Evolutionary conservation across 2,113 vertebrate species (phyloP).

Genomic region (Raja brachyura): DNA sequence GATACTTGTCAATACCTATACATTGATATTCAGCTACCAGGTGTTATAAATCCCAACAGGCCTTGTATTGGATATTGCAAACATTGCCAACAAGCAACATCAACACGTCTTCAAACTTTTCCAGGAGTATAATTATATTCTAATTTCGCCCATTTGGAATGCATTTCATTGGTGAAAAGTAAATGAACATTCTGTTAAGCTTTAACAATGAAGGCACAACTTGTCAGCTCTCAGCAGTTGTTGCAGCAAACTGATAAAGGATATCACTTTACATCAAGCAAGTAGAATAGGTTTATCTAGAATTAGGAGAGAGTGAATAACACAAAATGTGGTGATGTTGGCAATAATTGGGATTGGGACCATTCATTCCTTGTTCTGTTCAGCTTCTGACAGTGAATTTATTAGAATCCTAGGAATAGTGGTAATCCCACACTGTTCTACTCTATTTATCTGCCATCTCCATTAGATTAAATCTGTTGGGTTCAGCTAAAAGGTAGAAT

Average conservation of each 20-base stretch:
- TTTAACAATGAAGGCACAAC: constrained; percentile 45
- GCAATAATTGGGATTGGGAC: constrained; percentile 53
- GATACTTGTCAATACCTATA: constrained; percentile 52
- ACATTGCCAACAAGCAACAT: constrained; percentile 44
- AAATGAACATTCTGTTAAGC: constrained; percentile 48
- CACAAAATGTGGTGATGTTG: constrained; percentile 55
- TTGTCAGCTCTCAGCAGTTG: constrained; percentile 49
- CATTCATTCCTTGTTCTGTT: constrained; percentile 51
- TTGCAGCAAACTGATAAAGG: constrained; percentile 58
- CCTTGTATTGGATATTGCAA: constrained; percentile 50
- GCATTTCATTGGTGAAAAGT: constrained; percentile 50
- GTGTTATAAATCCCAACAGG: constrained; percentile 43
- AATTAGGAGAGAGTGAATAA: constrained; percentile 64
- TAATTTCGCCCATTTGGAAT: constrained; percentile 57
- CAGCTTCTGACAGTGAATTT: constrained; percentile 54
- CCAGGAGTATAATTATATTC: constrained; percentile 49
- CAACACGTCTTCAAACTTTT: constrained; percentile 51
- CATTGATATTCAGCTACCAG: constrained; percentile 44
- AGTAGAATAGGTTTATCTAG: constrained; percentile 56
- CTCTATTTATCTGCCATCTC: neutral
- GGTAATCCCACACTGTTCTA: neutral
- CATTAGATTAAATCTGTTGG: neutral
- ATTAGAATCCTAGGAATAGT: constrained; percentile 48
- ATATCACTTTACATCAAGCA: constrained; percentile 46
- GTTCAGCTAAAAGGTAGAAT: constrained; percentile 15